Base-by-base conservation (phyloP, 2,797 vertebrate species). In the Phalanger gymnotis region DNA sequence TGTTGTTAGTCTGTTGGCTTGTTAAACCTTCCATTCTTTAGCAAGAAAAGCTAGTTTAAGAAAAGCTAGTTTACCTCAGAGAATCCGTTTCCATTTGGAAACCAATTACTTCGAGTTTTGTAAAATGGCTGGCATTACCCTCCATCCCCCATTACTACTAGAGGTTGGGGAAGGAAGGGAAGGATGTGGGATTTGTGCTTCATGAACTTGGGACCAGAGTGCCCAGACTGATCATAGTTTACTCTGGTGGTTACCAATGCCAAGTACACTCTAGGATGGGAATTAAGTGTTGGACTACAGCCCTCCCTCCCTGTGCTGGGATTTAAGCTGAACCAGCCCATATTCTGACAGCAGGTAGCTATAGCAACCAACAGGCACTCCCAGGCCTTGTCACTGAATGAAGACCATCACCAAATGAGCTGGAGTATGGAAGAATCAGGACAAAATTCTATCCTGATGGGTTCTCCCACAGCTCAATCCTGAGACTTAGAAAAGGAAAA, bases 51-150 rank as follows among this genome's bases (percentile, higher is more conserved):
- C 98, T 98, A 97, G 95, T 98, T 98, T 99, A 99, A 89, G 81
- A 96, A 97, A 96, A 87, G 98, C 98, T 98, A 97, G 95, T 98
- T 98, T 99, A 99, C 98, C 98, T 98, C 98, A 98, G 94, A 98
- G 90, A 96, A 93, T 97, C 98, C 98, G 95, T 98, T 98, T 98
- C 98, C 98, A 95, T 98, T 98, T 98, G 98, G 98, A 98, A 98
- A 98, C 96, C 96, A 95, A 96, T 97, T 96, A 96, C 97, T 97
- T 97, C 97, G 95, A 95, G 95, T 97, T 96, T 92, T 58, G 40
- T 51, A 56, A 93, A 81, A 93, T 56, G 52, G 91, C 90, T 5
- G 13, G 11, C 55, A n/a, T 66, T 66, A 25, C 90, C 47, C 57
- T 93, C 27, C 31, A 14, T 14, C 52, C 30, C n/a, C 47, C 73